Percentiles rank a stretch among this genome's conserved stretches.
Evolutionary conservation across 2,797 vertebrate species (phyloP).

Genomic region (Phrynocephalus forsythii): DNA sequence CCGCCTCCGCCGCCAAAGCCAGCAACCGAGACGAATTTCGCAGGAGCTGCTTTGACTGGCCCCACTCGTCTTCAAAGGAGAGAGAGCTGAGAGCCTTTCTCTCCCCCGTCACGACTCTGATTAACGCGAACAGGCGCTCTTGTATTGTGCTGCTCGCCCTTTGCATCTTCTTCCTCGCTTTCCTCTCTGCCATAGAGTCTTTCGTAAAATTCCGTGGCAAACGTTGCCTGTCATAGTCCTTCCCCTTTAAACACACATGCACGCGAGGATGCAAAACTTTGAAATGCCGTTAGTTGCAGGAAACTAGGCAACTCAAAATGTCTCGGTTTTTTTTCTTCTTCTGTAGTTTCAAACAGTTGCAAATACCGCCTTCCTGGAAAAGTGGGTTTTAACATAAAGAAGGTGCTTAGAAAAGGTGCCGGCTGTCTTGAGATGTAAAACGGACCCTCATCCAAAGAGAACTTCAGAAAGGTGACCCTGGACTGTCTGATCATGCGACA

Average conservation of each 20-base stretch:
- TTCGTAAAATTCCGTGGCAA: neutral
- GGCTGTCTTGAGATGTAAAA: neutral
- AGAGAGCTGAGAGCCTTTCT: too few species aligned
- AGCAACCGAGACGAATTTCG: neutral
- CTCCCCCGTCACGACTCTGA: neutral
- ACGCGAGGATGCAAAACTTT: conserved; percentile 16
- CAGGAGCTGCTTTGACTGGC: neutral
- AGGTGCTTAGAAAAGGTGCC: too few species aligned
- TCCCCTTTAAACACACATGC: conserved; percentile 24
- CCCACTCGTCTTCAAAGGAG: neutral
- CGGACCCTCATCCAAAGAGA: too few species aligned
- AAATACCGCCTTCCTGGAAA: neutral
- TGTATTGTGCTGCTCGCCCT: neutral
- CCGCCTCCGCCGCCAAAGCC: neutral
- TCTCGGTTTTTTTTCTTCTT: neutral
- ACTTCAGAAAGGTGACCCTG: too few species aligned
- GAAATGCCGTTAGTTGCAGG: neutral
- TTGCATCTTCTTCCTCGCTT: neutral
- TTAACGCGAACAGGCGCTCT: neutral
- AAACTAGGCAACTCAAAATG: neutral
- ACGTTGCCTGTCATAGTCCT: neutral
- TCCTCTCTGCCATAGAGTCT: neutral
- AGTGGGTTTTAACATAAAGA: too few species aligned
- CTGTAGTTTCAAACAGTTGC: too few species aligned
- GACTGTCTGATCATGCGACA: too few species aligned